Evolutionary conservation across 2,113 vertebrate genomes (phyloP), one percentile per base, ranked within the genome.

Genomic region (Phoxinus phoxinus): DNA sequence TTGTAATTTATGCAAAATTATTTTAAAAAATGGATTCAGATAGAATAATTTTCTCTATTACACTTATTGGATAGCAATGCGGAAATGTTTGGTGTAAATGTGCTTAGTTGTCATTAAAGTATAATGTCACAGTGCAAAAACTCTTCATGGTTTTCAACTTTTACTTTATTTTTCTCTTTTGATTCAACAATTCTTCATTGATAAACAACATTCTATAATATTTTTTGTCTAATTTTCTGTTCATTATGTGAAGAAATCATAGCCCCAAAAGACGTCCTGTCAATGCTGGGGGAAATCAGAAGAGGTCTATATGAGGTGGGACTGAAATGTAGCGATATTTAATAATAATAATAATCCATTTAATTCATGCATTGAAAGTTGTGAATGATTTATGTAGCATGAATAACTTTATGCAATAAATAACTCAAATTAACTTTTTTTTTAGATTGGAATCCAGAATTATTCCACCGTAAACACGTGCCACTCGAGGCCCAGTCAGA

Each of bases 391-490:
- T 56, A 8, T 2, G 53, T 8, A 56, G 53, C 53, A 56, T 56
- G 53, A 56, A 56, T 8, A 56, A 56, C n/a, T n/a, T n/a, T 21
- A 56, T 15, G 46, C 17, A 4, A 44, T 71, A 30, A 9, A 1
- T 13, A 37, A 6, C 2, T 46, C 17, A 25, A 27, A 67, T 79
- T 37, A 3, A 63, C n/a, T n/a, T n/a, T 73, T 72, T 6, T 37
- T 65, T 91, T 87, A 99, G 97, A 95, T 98, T 11, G 97, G 98
- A 46, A 96, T 99, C 90, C 96, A 97, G 93, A 97, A 95, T 90
- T 98, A 96, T 92, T 96, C 96, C 4, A 95, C 94, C 0, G 95
- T 96, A 0, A 94, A 91, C 51, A 96, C 94, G 77, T 99, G 98
- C 84, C 96, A 95, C 87, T 95, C 96, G 0, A 94, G 94, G 25